Base-by-base conservation (phyloP, 2,888 invertebrate species). In the Hirudinaria manillensis region DNA sequence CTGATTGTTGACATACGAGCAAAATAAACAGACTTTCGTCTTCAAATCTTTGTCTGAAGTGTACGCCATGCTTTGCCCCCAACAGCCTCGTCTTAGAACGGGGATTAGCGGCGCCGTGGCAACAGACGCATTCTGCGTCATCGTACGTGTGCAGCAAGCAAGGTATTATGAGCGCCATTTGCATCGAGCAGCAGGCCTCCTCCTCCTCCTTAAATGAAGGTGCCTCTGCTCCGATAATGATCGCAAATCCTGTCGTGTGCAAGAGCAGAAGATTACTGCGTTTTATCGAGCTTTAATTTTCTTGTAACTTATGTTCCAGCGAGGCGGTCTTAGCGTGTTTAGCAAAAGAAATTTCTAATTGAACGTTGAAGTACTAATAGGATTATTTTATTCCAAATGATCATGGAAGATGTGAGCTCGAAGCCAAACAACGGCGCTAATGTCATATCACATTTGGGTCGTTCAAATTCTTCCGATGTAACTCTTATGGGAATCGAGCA, bases 181-280 rank as follows among this genome's bases (percentile, higher is more conserved):
- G 61, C 61, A 61, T 61, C 61, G 61, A 61, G 61, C 61, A 61
- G 61, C 61, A 61, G 13, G 61, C 24, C n/a, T 29, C 16, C 45
- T 45, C 24, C n/a, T 29, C 16, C 45, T 45, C 45, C 45, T 45
- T 45, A 45, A 45, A 45, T 45, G 61, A 61, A 61, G 61, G 61
- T 29, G 61, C 45, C 45, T 61, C 61, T 61, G 61, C 61, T 61
- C 29, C 24, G 61, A n/a, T 61, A 61, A 61, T 61, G 61, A 61
- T 61, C 61, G 61, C 61, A 29, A 61, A 61, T 19, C 61, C 45
- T 45, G 61, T 27, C 61, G 61, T 61, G 24, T 6, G 29, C 29
- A 61, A 24, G 61, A 61, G 61, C 24, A 16, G 45, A 45, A 45
- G 45, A 45, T 45, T 45, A 45, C 45, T 45, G 45, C 45, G 45